These are phyloP conservation scores for Galaxea fascicularis DNA, from an alignment of 92 coral and sea anemone genomes.

Conservation along the genomic window DNA sequence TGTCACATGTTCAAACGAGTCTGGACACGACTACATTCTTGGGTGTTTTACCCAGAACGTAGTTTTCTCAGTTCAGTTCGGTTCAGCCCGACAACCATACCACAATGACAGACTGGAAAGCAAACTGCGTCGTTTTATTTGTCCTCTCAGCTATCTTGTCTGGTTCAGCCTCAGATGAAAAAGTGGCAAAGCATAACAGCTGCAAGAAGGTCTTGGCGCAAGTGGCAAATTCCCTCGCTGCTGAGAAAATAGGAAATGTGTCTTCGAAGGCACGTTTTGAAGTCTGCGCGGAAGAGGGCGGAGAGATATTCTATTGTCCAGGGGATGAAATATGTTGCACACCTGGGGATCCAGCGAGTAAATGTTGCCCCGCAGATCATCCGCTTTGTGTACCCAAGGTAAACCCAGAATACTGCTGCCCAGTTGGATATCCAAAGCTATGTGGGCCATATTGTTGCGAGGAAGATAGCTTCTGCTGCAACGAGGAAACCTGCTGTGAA, in stretches of 20 bases:
- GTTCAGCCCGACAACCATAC: background rate
- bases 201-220: constrained; percentile 6
- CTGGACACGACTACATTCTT: no score
- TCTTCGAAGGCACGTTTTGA: background rate
- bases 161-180: background rate
- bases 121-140: background rate
- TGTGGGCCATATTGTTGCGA: constrained; percentile 33
- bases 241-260: background rate
- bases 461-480: constrained; percentile 20
- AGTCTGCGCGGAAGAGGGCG: background rate
- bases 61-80: background rate
- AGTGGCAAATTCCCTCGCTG: background rate
- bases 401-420: constrained; percentile 19
- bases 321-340: constrained; percentile 15
- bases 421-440: constrained; percentile 17
- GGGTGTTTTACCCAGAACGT: background rate
- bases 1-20: background rate
- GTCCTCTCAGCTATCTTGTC: background rate
- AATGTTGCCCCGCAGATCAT: constrained; percentile 36
- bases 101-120: background rate
- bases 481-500: constrained; percentile 2
- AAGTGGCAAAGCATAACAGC: background rate
- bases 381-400: constrained; percentile 13
- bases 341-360: constrained; percentile 3
- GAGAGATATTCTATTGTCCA: background rate